A percentile compares a stretch with the other conserved stretches of the same genome.
Conservation (phyloP, 2,113 vertebrate genomes). For the Astur gentilis region DNA sequence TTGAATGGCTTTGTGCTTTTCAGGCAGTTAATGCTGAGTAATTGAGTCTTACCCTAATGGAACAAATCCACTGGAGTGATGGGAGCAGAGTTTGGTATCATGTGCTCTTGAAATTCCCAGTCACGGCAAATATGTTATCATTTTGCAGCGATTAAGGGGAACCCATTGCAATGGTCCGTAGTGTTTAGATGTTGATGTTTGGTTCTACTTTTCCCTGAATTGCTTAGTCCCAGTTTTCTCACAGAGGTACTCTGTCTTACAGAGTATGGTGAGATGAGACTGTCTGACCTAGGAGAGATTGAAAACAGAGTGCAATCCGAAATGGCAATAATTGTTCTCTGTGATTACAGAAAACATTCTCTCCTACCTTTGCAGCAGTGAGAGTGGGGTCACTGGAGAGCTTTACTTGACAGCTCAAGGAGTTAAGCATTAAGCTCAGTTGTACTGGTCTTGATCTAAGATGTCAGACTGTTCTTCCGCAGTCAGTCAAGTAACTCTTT, state of each 20-base stretch:
- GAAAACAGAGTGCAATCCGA: not conserved
- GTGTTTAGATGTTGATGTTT: not conserved
- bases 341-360: not conserved
- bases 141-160: not conserved
- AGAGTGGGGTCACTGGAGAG: not conserved
- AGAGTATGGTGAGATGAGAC: not conserved
- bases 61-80: not conserved
- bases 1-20: conserved; percentile 1
- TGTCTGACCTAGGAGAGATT: not conserved
- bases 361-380: not conserved
- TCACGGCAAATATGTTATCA: not conserved
- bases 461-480: not conserved
- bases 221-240: not conserved
- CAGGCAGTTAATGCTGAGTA: not conserved
- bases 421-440: not conserved
- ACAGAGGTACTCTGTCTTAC: not conserved
- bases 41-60: not conserved
- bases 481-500: not conserved
- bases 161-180: not conserved
- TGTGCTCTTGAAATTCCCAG: not conserved
- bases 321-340: not conserved
- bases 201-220: not conserved
- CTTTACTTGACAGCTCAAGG: not conserved
- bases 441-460: not conserved
- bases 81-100: not conserved